Evolutionary conservation across 2,888 invertebrate genomes (phyloP).

Genomic region (Eupithecia insigniata): DNA sequence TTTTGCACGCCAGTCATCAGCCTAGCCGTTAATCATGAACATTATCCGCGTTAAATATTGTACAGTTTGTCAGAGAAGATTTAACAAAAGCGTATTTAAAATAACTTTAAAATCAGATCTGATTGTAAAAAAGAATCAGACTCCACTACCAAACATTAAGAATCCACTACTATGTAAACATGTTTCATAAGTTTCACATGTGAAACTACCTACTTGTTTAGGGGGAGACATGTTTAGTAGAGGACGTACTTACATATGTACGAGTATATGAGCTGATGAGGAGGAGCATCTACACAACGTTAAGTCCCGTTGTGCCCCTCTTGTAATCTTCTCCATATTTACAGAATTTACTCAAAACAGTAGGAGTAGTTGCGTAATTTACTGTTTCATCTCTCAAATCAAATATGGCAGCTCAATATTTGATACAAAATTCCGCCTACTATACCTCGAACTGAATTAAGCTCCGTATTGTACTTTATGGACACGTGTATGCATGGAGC

Average conservation of each 20-base stretch:
- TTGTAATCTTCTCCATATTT: not conserved
- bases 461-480: constrained; percentile 40
- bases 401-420: not conserved
- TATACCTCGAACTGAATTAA: constrained; percentile 36
- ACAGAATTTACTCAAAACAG: not conserved
- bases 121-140: no score
- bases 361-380: not conserved
- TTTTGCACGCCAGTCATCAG: not conserved
- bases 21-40: not conserved
- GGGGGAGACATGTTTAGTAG: not conserved
- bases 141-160: no score
- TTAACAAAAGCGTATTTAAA: not conserved
- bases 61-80: not conserved
- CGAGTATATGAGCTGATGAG: no score
- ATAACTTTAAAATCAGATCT: not conserved
- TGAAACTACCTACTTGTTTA: not conserved
- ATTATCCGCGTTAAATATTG: not conserved
- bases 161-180: no score
- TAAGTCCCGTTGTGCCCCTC: not conserved
- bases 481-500: constrained; percentile 48
- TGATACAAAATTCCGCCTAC: not conserved
- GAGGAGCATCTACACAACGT: not conserved
- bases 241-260: no score
- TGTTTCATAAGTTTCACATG: no score
- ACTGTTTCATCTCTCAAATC: not conserved